These are phyloP conservation scores for Ancistrus triradiatus DNA, from an alignment of 2,113 vertebrate genomes.

Conservation along the genomic window DNA sequence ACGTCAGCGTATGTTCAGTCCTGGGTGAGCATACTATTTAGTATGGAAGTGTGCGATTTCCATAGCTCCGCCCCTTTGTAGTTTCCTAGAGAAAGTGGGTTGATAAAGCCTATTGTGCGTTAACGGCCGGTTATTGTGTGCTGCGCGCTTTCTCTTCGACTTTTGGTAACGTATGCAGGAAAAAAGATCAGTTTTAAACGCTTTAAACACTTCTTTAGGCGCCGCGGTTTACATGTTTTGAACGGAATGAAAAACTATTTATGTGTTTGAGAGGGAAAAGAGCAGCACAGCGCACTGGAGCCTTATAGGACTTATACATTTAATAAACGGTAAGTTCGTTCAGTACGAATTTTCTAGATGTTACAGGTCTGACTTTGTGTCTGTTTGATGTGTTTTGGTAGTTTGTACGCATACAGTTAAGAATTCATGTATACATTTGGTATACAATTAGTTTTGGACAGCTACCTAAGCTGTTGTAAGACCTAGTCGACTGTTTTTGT, in stretches of 20 bases:
- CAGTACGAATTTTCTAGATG: no score
- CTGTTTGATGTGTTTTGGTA: no score
- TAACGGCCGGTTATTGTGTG: neutral
- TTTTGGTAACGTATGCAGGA: neutral
- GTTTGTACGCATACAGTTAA: no score
- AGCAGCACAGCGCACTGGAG: neutral
- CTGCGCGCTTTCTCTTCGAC: neutral
- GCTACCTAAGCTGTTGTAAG: no score
- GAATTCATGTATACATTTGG: no score
- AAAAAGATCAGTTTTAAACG: no score
- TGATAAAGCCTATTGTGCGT: neutral
- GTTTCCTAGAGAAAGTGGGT: neutral
- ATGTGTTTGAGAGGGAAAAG: neutral
- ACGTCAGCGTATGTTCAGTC: no score
- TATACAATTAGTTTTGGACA: no score
- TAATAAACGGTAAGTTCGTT: slow-evolving; percentile 12
- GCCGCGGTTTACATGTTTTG: neutral
- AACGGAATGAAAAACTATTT: neutral
- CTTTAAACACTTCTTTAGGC: neutral
- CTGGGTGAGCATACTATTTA: accelerated
- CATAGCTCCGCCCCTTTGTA: neutral
- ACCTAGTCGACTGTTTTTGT: no score
- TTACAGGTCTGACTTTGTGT: no score
- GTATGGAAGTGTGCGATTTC: neutral
- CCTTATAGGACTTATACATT: neutral